A percentile compares a stretch with the other conserved stretches of the same genome.
Conservation (phyloP, 1,140 invertebrate species). For the Drosophila tristis region DNA sequence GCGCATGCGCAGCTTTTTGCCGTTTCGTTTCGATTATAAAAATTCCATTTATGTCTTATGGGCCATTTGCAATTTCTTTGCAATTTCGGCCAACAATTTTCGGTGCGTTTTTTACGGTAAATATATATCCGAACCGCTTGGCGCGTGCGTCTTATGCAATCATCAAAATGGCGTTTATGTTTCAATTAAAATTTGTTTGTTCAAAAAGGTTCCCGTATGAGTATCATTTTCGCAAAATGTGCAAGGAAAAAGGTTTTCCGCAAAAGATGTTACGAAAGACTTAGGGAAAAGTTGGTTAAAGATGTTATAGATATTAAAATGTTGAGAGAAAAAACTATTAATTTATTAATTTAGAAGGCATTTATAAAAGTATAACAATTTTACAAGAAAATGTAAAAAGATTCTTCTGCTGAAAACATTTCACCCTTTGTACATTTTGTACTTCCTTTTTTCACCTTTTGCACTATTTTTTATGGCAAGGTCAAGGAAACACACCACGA, state of each 20-base stretch:
- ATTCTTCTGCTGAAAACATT: too few relatives aligned
- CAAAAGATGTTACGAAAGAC: too few relatives aligned
- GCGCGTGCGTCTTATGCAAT: slow-evolving; percentile 74
- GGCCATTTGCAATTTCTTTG: slow-evolving; percentile 77
- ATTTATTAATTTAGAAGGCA: too few relatives aligned
- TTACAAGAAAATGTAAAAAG: too few relatives aligned
- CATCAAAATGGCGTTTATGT: slow-evolving; percentile 76
- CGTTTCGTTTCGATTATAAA: slow-evolving; percentile 74
- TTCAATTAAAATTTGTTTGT: slow-evolving; percentile 70
- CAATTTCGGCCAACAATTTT: slow-evolving; percentile 54
- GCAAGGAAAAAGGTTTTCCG: too few relatives aligned
- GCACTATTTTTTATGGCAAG: slow-evolving; percentile 39
- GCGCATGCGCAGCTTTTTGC: slow-evolving; percentile 39
- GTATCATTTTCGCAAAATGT: too few relatives aligned
- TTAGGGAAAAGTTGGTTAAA: too few relatives aligned
- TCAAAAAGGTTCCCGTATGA: slow-evolving; percentile 3
- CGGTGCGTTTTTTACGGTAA: slow-evolving; percentile 25
- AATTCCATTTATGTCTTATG: slow-evolving; percentile 81
- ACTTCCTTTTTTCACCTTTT: neutral
- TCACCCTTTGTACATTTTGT: neutral
- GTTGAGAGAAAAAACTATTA: too few relatives aligned
- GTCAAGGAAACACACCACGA: slow-evolving; percentile 53
- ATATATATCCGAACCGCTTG: slow-evolving; percentile 55
- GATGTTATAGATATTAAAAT: too few relatives aligned
- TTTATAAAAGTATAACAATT: too few relatives aligned